phyloP scores from a whole-genome alignment of 1,140 invertebrate species.

The Penaeus indicus region DNA sequence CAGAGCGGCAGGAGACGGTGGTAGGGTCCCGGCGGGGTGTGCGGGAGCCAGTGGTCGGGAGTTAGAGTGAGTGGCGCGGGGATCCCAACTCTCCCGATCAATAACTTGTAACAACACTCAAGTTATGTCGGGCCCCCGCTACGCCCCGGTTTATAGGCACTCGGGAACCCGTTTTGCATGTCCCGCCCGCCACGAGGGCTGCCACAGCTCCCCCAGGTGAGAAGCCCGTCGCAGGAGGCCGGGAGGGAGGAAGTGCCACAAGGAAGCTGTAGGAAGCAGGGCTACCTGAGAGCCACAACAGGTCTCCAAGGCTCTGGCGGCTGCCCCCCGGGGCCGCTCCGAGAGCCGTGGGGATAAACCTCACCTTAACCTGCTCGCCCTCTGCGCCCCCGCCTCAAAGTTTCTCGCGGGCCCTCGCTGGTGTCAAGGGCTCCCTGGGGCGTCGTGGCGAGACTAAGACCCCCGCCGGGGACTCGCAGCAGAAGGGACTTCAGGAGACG shows the following conservation, averaged over 20 bases:
- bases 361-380: not conserved
- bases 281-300: not conserved
- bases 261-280: not conserved
- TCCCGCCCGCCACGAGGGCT: not conserved
- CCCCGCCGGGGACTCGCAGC: no score
- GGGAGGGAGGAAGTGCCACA: not conserved
- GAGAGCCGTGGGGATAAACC: not conserved
- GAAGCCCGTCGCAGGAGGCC: not conserved
- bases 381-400: no score
- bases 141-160: constrained; percentile 24
- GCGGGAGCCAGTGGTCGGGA: not conserved
- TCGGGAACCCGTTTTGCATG: not conserved
- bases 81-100: constrained; percentile 56
- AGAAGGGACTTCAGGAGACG: no score
- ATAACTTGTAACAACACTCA: constrained; percentile 62
- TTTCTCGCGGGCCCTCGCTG: no score
- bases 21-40: not conserved
- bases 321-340: not conserved
- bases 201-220: no score
- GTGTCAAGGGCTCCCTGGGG: no score
- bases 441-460: no score
- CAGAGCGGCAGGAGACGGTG: constrained; percentile 7
- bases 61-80: constrained; percentile 32
- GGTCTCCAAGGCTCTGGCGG: not conserved
- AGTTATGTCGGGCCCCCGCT: constrained; percentile 49